These are phyloP conservation scores for Medauroidea extradentata DNA, from an alignment of 1,140 invertebrate species.

Conservation along the genomic window DNA sequence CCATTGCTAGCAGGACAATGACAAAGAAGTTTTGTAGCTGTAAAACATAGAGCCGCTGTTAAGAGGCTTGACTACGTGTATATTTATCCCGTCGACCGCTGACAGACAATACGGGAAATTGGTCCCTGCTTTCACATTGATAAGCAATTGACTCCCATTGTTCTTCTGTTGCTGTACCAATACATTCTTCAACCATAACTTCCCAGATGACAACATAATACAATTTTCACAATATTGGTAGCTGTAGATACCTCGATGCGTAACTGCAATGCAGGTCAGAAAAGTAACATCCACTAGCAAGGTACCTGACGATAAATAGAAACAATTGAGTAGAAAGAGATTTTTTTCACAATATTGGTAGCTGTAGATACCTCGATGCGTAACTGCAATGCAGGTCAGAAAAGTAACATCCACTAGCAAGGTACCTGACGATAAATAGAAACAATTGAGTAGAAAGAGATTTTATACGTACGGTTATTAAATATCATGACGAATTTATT, in stretches of 20 bases:
- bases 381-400: not conserved
- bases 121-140: not conserved
- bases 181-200: conserved; percentile 18
- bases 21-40: conserved; percentile 21
- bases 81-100: conserved; percentile 36
- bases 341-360: not conserved
- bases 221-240: conserved; percentile 1
- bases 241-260: not conserved
- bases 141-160: not conserved
- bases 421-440: not conserved
- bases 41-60: conserved; percentile 34
- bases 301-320: not conserved
- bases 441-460: too few relatives aligned
- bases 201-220: conserved; percentile 22
- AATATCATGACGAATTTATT: too few relatives aligned
- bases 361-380: not conserved
- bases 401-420: not conserved
- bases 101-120: conserved; percentile 19
- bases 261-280: not conserved
- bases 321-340: too few relatives aligned
- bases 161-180: conserved; percentile 19
- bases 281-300: not conserved
- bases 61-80: conserved; percentile 21
- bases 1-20: conserved; percentile 28
- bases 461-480: too few relatives aligned